Evolutionary conservation across 2,113 vertebrate species (phyloP).

Genomic region (Eulemur macaco): DNA sequence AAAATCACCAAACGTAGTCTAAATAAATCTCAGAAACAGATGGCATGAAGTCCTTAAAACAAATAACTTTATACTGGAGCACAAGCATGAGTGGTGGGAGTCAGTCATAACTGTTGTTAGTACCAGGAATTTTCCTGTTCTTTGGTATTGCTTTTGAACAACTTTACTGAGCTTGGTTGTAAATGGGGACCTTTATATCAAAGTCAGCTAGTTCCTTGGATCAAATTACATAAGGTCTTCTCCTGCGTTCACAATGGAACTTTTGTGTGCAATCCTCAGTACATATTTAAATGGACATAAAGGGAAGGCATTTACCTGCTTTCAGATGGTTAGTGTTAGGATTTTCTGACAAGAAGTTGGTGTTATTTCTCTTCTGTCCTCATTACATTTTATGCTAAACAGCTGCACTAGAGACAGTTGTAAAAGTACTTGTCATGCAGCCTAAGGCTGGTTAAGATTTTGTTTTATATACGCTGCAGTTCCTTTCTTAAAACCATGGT

Average conservation of each 20-base stretch:
- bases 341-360: slow-evolving; percentile 69
- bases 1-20: background rate
- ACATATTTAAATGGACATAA: slow-evolving; percentile 35
- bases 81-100: background rate
- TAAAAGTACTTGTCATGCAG: slow-evolving; percentile 69
- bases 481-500: background rate
- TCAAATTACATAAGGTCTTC: slow-evolving; percentile 65
- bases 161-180: slow-evolving; percentile 24
- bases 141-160: slow-evolving; percentile 21
- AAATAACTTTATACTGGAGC: background rate
- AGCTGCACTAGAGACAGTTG: slow-evolving; percentile 72
- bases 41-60: background rate
- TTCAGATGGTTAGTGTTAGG: slow-evolving; percentile 69
- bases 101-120: background rate
- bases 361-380: slow-evolving; percentile 62
- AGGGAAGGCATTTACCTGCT: slow-evolving; percentile 35
- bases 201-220: slow-evolving; percentile 40
- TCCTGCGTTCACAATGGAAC: slow-evolving; percentile 65
- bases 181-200: slow-evolving; percentile 57
- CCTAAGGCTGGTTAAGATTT: background rate
- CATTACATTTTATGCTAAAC: slow-evolving; percentile 70
- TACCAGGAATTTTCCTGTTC: background rate
- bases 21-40: background rate
- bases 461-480: background rate
- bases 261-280: slow-evolving; percentile 57